Base-by-base conservation (phyloP, 2,888 invertebrate genomes). In the Heliconius ismenius region DNA sequence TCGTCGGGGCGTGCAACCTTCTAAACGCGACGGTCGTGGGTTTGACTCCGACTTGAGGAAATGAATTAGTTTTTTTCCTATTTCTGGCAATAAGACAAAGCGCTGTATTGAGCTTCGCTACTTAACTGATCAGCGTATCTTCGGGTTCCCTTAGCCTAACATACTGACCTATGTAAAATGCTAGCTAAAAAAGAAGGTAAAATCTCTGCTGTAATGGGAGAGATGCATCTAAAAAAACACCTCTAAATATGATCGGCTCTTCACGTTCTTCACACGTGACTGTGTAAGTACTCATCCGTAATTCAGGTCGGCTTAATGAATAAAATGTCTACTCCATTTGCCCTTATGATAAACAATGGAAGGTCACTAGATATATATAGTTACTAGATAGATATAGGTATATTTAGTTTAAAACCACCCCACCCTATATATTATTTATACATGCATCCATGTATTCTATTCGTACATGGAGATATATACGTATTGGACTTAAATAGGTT, bases 261-360 rank as follows among this genome's bases (percentile, higher is more conserved):
- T 69, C 49, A 21, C 7, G 3, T 58, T 58, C 10, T 21, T 28
- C 10, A 26, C 54, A 9, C 32, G n/a, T 21, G 26, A 39, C 60
- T 62, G 26, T 58, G 32, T 32, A 54, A 62, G 24, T 39, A 62
- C 26, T 73, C 26, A 43, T 60, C 73, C 24, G 43, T 62, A 63
- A 73, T 73, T 73, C 43, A 73, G 62, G 73, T 73, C 73, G 26
- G 21, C 43, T 73, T 73, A 63, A 63, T 73, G 13, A 73, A 43
- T 26, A 43, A 43, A 43, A 62, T 43, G 10, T 62, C 62, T 62
- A 43, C 73, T 21, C n/a, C 43, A 63, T 73, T 63, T 26, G 36
- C 24, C 62, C 62, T 73, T 60, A 62, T 63, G 62, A 62, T 43
- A 62, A 62, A 73, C 28, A 24, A 39, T 60, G 7, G 26, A 58